These are phyloP conservation scores for Drosophila ezoana DNA, from an alignment of 2,888 invertebrate species.

Conservation along the genomic window DNA sequence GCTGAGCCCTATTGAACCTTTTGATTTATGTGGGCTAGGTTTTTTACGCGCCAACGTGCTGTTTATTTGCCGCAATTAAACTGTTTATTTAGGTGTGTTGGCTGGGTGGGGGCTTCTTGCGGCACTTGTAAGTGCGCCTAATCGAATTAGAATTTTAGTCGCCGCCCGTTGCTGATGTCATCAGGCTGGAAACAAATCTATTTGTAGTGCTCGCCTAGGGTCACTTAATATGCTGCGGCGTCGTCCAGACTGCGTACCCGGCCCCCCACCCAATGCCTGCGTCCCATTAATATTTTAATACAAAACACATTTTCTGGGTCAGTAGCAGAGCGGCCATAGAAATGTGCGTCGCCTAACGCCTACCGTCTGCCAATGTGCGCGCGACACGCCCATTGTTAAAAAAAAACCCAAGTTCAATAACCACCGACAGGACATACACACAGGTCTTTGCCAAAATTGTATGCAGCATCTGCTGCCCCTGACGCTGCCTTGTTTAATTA, in stretches of 20 bases:
- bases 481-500: slow-evolving; percentile 67
- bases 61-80: slow-evolving; percentile 35
- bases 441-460: slow-evolving; percentile 6
- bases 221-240: slow-evolving; percentile 22
- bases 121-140: slow-evolving; percentile 59
- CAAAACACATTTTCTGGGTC: slow-evolving; percentile 69
- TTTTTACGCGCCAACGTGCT: slow-evolving; percentile 20
- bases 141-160: slow-evolving; percentile 68
- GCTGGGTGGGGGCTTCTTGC: background rate
- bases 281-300: slow-evolving; percentile 55
- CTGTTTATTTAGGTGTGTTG: background rate
- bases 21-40: slow-evolving; percentile 1
- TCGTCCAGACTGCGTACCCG: background rate
- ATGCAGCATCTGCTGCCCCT: slow-evolving; percentile 28
- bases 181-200: slow-evolving; percentile 32
- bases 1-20: slow-evolving; percentile 1
- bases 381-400: slow-evolving; percentile 40
- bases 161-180: slow-evolving; percentile 60
- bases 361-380: slow-evolving; percentile 5
- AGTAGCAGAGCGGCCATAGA: slow-evolving; percentile 50
- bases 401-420: slow-evolving; percentile 61
- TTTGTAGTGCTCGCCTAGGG: slow-evolving; percentile 27
- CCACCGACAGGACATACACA: slow-evolving; percentile 28
- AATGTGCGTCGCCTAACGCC: slow-evolving; percentile 5
- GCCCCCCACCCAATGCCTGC: slow-evolving; percentile 2